These are phyloP conservation scores for Daboia siamensis DNA, from an alignment of 2,113 vertebrate species.

Conservation along the genomic window DNA sequence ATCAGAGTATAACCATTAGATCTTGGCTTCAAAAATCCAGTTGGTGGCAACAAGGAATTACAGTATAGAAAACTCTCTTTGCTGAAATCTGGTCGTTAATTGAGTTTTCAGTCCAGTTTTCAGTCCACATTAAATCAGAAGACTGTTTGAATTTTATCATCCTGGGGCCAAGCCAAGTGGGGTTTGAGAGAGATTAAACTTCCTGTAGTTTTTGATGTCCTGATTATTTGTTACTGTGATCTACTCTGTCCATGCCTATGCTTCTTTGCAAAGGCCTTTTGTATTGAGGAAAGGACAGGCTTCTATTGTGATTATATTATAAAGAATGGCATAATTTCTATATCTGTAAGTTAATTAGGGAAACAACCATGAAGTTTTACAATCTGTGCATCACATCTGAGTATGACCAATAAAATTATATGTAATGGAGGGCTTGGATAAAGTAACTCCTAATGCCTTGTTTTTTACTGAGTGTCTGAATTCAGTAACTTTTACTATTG, in stretches of 20 bases:
- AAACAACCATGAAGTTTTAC: background rate
- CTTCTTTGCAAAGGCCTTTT: background rate
- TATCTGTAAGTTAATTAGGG: background rate
- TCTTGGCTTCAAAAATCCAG: background rate
- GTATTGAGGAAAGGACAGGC: background rate
- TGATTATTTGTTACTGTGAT: background rate
- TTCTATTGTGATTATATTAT: background rate
- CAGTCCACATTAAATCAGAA: background rate
- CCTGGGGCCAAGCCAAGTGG: background rate
- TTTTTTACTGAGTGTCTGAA: background rate
- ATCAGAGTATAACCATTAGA: background rate
- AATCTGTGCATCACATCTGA: background rate
- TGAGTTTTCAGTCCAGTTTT: background rate
- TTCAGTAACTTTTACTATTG: constrained; percentile 20
- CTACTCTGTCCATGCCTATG: background rate
- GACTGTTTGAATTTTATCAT: background rate
- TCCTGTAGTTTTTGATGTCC: background rate
- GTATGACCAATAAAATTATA: background rate
- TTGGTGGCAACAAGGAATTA: background rate
- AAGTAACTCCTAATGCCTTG: background rate
- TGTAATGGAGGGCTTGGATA: background rate
- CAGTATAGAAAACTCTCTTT: background rate
- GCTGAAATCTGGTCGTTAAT: background rate
- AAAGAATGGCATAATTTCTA: background rate
- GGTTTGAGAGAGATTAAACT: background rate